Conservation (phyloP, 2,888 invertebrate species). For the Macropis europaea region DNA sequence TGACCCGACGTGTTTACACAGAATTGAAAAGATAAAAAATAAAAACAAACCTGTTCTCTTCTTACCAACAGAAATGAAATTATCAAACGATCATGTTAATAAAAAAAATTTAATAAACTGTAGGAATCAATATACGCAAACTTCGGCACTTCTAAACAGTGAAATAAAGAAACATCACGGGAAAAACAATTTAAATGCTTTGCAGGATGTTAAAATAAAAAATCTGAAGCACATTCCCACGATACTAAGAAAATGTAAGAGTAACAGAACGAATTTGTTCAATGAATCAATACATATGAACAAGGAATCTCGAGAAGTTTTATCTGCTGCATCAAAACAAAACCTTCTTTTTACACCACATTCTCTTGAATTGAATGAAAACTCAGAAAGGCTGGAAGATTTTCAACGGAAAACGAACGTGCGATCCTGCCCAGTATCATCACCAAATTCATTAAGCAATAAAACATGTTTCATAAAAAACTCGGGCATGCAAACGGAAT, state of each 20-base stretch:
- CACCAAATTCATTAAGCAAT: background rate
- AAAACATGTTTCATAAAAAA: background rate
- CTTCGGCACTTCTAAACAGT: background rate
- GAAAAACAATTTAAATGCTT: background rate
- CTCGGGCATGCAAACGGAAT: background rate
- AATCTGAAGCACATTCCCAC: constrained; percentile 25
- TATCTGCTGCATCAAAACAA: background rate
- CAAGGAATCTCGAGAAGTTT: background rate
- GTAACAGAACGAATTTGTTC: constrained; percentile 1
- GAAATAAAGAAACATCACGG: background rate
- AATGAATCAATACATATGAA: background rate
- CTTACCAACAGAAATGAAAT: background rate
- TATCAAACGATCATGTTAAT: background rate
- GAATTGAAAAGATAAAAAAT: background rate
- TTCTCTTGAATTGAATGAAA: background rate
- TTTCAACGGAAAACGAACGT: background rate
- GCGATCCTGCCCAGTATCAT: background rate
- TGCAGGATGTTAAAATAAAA: constrained; percentile 10
- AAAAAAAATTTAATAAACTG: background rate
- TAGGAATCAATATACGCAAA: background rate
- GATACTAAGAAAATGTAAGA: constrained; percentile 18
- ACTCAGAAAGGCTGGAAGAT: background rate
- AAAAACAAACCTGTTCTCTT: background rate
- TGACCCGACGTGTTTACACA: background rate
- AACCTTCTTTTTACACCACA: background rate